phyloP scores from a whole-genome alignment of 2,797 vertebrate genomes.

The Gallinago solitaria region DNA sequence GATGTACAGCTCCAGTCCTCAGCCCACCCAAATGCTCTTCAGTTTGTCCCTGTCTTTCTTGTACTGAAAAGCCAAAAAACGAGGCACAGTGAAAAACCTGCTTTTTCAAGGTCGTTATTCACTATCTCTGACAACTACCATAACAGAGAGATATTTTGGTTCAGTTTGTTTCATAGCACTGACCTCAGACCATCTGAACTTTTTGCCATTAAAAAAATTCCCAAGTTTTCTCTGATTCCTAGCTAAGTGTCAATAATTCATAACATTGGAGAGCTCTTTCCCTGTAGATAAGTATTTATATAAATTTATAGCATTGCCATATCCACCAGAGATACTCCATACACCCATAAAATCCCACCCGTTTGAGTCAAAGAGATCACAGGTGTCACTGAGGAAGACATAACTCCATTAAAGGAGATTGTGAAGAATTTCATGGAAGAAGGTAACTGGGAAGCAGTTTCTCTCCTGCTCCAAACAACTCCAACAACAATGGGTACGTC shows the following conservation, averaged over 20 bases:
- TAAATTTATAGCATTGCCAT: background rate
- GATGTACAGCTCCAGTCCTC: background rate
- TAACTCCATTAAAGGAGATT: background rate
- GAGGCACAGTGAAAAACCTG: background rate
- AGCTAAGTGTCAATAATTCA: background rate
- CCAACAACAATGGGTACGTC: too few species aligned
- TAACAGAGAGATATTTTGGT: background rate
- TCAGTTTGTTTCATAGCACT: background rate
- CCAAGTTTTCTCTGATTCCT: background rate
- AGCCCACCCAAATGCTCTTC: background rate
- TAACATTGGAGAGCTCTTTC: background rate
- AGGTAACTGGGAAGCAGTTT: background rate
- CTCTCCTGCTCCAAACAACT: background rate
- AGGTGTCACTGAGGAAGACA: background rate
- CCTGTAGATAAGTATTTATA: background rate
- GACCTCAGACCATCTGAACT: background rate
- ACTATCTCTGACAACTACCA: background rate
- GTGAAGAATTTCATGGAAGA: background rate
- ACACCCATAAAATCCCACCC: background rate
- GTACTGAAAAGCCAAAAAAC: background rate
- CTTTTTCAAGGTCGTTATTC: background rate
- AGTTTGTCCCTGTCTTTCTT: background rate
- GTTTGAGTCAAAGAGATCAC: background rate
- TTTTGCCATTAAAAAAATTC: background rate
- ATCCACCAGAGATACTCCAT: background rate